Evolutionary conservation across 2,888 invertebrate genomes (phyloP), one percentile per base, ranked within the genome.

Genomic region (Teinopalpus imperialis): DNA sequence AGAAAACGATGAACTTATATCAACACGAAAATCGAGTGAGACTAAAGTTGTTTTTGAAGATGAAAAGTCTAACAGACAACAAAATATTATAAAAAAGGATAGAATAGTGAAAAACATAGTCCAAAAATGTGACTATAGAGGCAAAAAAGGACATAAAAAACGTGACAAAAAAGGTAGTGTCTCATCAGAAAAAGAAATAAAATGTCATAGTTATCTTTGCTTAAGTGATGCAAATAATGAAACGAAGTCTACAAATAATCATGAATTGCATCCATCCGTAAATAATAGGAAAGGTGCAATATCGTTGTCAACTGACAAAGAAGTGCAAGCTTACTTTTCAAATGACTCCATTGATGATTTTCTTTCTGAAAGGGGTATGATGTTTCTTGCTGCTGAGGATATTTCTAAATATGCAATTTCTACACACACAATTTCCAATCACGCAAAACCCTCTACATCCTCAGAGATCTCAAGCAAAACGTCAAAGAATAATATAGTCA

Each of bases 311-410:
- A 70, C 67, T 1, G 77, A 77, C 7, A 80, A 79, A 51, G 72
- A 66, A 0, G 80, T 79, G 0, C 85, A 86, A 43, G 79, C 74
- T 0, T 65, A 51, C 3, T 81, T 87, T 29, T 71, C 83, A 0
- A 82, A 85, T 12, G 86, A 87, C 43, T 81, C 82, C 0, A 68
- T 85, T 2, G 87, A 87, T 7, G 85, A 86, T 31, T 76, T 72
- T 8, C 42, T 87, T 6, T 81, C 80, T 0, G 79, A 85, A 54
- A 57, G 75, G 13, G 79, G 81, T 0, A 58, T 79, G 27, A 50
- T 69, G 1, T 74, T 67, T 10, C 41, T 74, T 1, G 59, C 63
- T 1, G 74, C 69, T 0, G 80, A 81, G 16, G 66, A 74, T 21
- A 49, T 69, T 2, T 79, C 81, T 0, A 81, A 74, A 52, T 79